Conservation (phyloP, 2,888 invertebrate genomes). For the Eurytoma californica region DNA sequence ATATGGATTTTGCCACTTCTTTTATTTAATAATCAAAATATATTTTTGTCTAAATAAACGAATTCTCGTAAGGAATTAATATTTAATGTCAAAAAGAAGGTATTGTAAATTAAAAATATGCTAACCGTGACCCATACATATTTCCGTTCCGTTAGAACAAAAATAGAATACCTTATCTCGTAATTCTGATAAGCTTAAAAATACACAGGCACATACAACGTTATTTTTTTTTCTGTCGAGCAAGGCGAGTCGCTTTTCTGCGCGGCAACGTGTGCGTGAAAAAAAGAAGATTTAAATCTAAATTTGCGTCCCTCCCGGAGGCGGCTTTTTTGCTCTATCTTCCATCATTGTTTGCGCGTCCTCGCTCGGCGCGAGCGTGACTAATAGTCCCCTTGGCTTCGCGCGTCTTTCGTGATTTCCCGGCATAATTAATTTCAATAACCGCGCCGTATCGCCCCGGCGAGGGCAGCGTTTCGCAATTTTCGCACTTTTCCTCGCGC, state of each 20-base stretch:
- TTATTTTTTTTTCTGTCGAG: no score
- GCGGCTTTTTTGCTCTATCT: background rate
- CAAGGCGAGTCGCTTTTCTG: no score
- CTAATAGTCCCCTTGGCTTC: constrained; percentile 55
- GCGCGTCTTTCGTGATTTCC: constrained; percentile 48
- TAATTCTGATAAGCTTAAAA: no score
- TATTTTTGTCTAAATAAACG: no score
- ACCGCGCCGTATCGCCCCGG: constrained; percentile 8
- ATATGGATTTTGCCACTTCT: no score
- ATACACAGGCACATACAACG: no score
- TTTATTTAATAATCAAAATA: no score
- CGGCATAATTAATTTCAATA: constrained; percentile 59
- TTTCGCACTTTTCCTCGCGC: constrained; percentile 36
- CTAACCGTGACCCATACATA: no score
- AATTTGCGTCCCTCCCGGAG: constrained; percentile 1
- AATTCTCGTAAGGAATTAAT: background rate
- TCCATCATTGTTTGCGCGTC: constrained; percentile 10
- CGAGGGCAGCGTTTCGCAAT: constrained; percentile 58
- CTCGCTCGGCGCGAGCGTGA: constrained; percentile 43
- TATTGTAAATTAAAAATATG: background rate
- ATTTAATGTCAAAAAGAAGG: background rate
- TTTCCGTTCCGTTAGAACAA: no score
- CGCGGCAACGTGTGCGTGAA: background rate
- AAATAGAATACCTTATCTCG: no score
- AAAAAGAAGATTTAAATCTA: constrained; percentile 23